Percentiles rank a stretch among this genome's conserved stretches.
These are phyloP conservation scores for Sebastes variabilis DNA, from an alignment of 2,797 vertebrate species.

Conservation along the genomic window DNA sequence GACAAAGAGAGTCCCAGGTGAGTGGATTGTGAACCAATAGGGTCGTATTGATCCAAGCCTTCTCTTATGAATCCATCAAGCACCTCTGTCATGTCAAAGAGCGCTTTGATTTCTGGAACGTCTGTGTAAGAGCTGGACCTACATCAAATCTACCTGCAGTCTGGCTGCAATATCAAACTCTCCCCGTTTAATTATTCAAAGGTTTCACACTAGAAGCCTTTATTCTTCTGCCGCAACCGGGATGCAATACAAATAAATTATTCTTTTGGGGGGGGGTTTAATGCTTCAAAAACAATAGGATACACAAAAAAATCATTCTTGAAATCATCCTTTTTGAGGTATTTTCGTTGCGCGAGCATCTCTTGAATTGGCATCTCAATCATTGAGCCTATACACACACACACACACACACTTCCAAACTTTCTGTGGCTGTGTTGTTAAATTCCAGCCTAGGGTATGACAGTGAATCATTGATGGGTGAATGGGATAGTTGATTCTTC, in stretches of 20 bases:
- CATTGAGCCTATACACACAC: not conserved
- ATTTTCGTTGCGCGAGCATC: not conserved
- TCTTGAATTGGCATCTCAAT: not conserved
- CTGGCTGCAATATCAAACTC: slow-evolving; percentile 42
- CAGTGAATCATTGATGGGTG: slow-evolving; percentile 60
- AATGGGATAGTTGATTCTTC: slow-evolving; percentile 47
- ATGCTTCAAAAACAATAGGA: not conserved
- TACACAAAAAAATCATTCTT: not conserved
- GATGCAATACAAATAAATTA: slow-evolving; percentile 2
- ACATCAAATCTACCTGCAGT: slow-evolving; percentile 45
- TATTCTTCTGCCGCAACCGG: slow-evolving; percentile 17
- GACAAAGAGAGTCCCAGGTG: slow-evolving; percentile 22
- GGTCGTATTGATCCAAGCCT: slow-evolving; percentile 32
- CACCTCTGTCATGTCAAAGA: slow-evolving; percentile 47
- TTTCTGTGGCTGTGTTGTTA: slow-evolving; percentile 36
- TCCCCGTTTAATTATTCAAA: slow-evolving; percentile 52
- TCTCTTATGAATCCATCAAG: slow-evolving; percentile 42
- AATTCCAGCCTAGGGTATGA: slow-evolving; percentile 33
- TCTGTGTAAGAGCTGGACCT: slow-evolving; percentile 34
- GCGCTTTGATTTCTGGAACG: slow-evolving; percentile 54
- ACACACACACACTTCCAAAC: not conserved
- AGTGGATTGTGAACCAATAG: slow-evolving; percentile 15
- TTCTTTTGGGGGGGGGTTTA: not conserved
- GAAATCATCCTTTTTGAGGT: not conserved
- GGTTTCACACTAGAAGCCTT: slow-evolving; percentile 16